phyloP scores from a whole-genome alignment of 1,140 invertebrate species.

The Bombus soroeensis region DNA sequence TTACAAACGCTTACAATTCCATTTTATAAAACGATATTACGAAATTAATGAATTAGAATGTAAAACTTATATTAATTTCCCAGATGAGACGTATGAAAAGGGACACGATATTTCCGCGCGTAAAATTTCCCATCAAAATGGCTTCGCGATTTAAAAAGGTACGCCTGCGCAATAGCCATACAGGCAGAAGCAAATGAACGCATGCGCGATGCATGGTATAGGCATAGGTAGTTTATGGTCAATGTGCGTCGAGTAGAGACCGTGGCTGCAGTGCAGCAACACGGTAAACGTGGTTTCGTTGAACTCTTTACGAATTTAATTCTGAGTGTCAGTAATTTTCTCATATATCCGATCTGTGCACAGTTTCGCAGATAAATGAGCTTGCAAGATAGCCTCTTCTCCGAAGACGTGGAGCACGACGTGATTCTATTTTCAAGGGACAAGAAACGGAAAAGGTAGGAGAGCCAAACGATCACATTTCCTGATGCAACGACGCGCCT shows the following conservation, averaged over 20 bases:
- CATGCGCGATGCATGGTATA: not conserved
- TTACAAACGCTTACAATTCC: not conserved
- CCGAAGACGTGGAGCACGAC: slow-evolving; percentile 78
- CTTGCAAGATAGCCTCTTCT: slow-evolving; percentile 76
- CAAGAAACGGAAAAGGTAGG: slow-evolving; percentile 75
- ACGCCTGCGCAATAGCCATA: not conserved
- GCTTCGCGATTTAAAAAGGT: not conserved
- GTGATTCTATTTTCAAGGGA: slow-evolving; percentile 72
- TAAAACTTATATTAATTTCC: not conserved
- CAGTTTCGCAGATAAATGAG: slow-evolving; percentile 73
- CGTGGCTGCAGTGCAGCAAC: slow-evolving; percentile 35
- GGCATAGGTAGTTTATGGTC: slow-evolving; percentile 42
- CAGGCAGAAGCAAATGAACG: not conserved
- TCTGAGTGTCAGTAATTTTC: not conserved
- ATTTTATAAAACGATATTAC: too few relatives aligned
- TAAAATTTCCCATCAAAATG: not conserved
- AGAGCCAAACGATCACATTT: slow-evolving; percentile 21
- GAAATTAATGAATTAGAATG: not conserved
- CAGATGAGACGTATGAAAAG: not conserved
- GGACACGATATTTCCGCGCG: not conserved
- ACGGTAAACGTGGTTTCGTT: slow-evolving; percentile 6
- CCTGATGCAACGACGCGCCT: slow-evolving; percentile 38
- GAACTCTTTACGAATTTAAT: slow-evolving; percentile 11
- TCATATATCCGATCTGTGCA: not conserved
- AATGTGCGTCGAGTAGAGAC: slow-evolving; percentile 27